Conservation (phyloP, 2,113 vertebrate genomes). For the Chitala chitala region DNA sequence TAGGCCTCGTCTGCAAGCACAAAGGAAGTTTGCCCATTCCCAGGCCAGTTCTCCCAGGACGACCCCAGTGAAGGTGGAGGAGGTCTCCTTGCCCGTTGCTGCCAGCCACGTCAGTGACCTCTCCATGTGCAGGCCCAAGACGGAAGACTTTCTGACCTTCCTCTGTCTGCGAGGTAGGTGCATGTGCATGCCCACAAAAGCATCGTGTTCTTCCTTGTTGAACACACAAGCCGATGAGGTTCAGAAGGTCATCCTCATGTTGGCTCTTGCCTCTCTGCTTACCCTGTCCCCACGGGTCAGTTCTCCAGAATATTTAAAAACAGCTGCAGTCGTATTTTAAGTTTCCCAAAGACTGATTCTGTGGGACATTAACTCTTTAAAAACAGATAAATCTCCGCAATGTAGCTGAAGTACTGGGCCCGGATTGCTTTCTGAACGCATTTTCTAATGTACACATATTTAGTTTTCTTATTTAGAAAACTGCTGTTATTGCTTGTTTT, state of each 20-base stretch:
- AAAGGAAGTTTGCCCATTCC: slow-evolving; percentile 89
- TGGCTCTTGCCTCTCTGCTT: background rate
- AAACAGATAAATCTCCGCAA: too few relatives aligned
- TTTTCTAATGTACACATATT: too few relatives aligned
- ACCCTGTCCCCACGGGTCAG: too few relatives aligned
- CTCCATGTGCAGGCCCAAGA: slow-evolving; percentile 85
- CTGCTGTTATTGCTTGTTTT: too few relatives aligned
- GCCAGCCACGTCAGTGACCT: slow-evolving; percentile 78
- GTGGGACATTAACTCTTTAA: too few relatives aligned
- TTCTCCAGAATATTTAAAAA: too few relatives aligned
- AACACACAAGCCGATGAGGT: background rate
- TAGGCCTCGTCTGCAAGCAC: slow-evolving; percentile 87
- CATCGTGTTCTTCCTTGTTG: background rate
- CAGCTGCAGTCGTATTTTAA: too few relatives aligned
- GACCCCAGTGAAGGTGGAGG: slow-evolving; percentile 80
- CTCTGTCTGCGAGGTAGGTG: slow-evolving; percentile 83
- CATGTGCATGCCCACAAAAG: background rate
- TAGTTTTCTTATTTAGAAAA: too few relatives aligned
- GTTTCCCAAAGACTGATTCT: too few relatives aligned
- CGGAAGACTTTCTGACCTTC: slow-evolving; percentile 88
- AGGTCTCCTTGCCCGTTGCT: slow-evolving; percentile 71
- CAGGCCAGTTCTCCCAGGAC: slow-evolving; percentile 82
- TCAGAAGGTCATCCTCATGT: background rate
- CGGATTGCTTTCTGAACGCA: too few relatives aligned
- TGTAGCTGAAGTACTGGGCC: too few relatives aligned